Base-by-base conservation (phyloP, 2,113 vertebrate species). In the Pygoscelis antarcticus region DNA sequence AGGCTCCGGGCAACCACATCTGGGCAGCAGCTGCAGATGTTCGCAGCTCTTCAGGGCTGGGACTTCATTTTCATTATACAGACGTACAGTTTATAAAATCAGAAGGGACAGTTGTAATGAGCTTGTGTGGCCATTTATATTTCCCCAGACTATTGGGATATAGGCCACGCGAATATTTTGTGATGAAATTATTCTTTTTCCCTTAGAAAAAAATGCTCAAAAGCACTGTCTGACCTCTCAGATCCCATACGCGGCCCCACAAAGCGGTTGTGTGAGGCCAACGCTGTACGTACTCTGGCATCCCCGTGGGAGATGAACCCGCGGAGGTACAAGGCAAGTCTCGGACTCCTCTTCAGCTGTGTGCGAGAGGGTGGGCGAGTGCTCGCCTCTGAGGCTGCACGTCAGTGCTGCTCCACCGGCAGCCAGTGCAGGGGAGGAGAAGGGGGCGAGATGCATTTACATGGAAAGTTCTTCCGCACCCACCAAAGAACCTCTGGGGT, bases 11-110 rank as follows among this genome's bases (percentile, higher is more conserved):
- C 84, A 38, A 36, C 91, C 93, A 81, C 91, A 89, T 91, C 93
- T 96, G 96, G 95, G 94, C 72, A 90, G 91, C 95, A 96, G 93
- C 93, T 97, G 91, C 85, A 87, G 87, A 86, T 90, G 86, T 91
- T 77, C 47, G 7, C 85, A 52, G 92, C 83, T 93, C 79, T 77
- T 32, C 69, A 36, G 86, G 92, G 76, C 94, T 30, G 76, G 81
- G 80, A 13, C 86, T 93, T 61, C 10, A 26, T 89, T 94, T 89
- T 93, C 93, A 52, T 32, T 12, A 11, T 1, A 34, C 2, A 22
- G 92, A 85, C 7, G 5, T 71, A 61, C 40, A 58, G 66, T 91
- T 91, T 71, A 76, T 76, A 34, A 77, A 93, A 58, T 18, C 58
- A 52, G 85, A 85, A 66, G 40, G 75, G 92, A 90, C 82, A n/a